These are phyloP conservation scores for Hoplostethus atlanticus DNA, from an alignment of 2,797 vertebrate genomes.

Conservation along the genomic window DNA sequence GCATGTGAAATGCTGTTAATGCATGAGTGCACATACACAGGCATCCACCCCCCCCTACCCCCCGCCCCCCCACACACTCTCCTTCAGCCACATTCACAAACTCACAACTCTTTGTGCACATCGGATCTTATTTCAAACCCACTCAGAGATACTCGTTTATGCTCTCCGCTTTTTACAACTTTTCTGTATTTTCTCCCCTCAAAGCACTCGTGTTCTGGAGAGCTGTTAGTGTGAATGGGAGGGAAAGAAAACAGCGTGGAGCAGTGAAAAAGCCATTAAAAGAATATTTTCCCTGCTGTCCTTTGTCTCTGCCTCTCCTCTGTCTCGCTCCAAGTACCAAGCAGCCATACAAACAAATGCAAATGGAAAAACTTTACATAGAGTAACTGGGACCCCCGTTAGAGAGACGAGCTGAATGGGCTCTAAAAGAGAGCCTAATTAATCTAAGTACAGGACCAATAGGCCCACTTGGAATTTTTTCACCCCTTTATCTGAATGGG, in stretches of 20 bases:
- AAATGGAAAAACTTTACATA: slow-evolving; percentile 92
- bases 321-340: slow-evolving; percentile 54
- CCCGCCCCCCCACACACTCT: slow-evolving; percentile 9
- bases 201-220: slow-evolving; percentile 73
- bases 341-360: slow-evolving; percentile 93
- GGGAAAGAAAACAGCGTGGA: slow-evolving; percentile 75
- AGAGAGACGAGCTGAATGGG: slow-evolving; percentile 88
- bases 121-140: slow-evolving; percentile 64
- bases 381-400: slow-evolving; percentile 88
- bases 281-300: slow-evolving; percentile 80
- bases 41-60: slow-evolving; percentile 33
- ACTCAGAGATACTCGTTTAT: slow-evolving; percentile 12
- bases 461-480: slow-evolving; percentile 90
- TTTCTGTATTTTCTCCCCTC: slow-evolving; percentile 68
- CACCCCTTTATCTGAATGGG: slow-evolving; percentile 84
- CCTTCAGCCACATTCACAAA: neutral
- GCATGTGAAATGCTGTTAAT: slow-evolving; percentile 33
- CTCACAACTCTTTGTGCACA: slow-evolving; percentile 34
- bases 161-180: slow-evolving; percentile 44
- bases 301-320: slow-evolving; percentile 54
- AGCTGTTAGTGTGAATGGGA: slow-evolving; percentile 71
- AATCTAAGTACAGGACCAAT: slow-evolving; percentile 94
- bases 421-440: slow-evolving; percentile 93
- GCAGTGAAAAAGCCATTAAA: slow-evolving; percentile 83
- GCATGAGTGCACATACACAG: slow-evolving; percentile 50